Conservation (phyloP, 2,113 vertebrate genomes). For the Prinia subflava region DNA sequence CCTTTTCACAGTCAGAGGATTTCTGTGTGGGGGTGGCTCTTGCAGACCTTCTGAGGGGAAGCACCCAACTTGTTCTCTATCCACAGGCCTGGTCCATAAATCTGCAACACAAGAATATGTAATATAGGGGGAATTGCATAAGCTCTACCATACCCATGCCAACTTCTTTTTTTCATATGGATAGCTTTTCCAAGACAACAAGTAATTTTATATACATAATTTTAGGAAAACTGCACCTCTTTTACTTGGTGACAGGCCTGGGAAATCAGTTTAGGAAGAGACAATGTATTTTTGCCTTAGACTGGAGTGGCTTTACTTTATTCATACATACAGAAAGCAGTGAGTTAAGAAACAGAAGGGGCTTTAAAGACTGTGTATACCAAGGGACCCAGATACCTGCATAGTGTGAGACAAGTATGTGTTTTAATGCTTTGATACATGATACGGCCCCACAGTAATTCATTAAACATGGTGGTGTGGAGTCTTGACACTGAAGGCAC, state of each 20-base stretch:
- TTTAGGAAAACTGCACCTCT: neutral
- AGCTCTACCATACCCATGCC: neutral
- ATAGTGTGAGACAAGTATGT: neutral
- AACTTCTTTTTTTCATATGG: neutral
- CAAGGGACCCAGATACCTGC: neutral
- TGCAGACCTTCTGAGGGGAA: neutral
- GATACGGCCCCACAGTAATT: neutral
- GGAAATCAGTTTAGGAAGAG: neutral
- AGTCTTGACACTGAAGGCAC: neutral
- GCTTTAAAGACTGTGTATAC: neutral
- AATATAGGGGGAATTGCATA: neutral
- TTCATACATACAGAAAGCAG: neutral
- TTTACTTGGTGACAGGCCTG: neutral
- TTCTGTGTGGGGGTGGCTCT: neutral
- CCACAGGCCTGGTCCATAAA: neutral
- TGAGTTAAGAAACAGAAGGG: neutral
- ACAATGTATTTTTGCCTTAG: neutral
- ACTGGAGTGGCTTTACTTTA: neutral
- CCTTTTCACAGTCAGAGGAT: neutral
- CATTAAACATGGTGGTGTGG: neutral
- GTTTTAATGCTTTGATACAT: neutral
- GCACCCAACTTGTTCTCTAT: neutral
- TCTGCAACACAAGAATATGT: neutral
- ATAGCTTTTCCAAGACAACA: neutral
- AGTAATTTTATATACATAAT: neutral